phyloP scores from a whole-genome alignment of 2,888 invertebrate species.

The Eugnorisma glareosa region DNA sequence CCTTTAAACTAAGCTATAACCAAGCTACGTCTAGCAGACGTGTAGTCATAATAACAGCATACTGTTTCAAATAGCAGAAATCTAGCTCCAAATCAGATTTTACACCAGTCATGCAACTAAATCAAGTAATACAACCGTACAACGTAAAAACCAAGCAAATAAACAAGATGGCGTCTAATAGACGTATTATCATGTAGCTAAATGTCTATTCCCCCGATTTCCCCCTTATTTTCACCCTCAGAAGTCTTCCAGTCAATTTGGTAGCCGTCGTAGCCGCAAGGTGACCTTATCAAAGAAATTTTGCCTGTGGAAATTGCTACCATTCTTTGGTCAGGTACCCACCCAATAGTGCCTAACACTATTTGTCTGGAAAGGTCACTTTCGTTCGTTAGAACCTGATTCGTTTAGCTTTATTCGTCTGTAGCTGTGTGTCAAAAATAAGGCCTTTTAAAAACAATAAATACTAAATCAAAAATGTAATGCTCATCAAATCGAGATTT shows the following conservation, averaged over 20 bases:
- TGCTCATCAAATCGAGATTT: neutral
- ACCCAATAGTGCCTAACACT: neutral
- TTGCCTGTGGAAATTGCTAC: constrained; percentile 15
- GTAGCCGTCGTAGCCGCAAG: neutral
- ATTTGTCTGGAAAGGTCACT: constrained; percentile 19
- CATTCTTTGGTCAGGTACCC: neutral
- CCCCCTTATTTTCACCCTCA: neutral
- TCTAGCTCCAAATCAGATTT: neutral
- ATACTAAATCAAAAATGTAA: neutral
- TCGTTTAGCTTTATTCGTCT: neutral
- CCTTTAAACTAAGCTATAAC: constrained; percentile 1
- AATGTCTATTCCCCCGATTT: neutral
- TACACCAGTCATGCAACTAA: neutral
- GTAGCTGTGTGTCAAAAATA: no score
- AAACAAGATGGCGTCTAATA: neutral
- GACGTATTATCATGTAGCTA: neutral
- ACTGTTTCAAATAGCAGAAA: neutral
- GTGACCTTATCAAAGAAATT: constrained; percentile 29
- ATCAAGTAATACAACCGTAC: neutral
- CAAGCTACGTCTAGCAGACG: neutral
- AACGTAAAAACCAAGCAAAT: neutral
- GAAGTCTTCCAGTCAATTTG: neutral
- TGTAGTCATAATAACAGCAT: neutral
- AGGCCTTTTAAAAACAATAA: neutral
- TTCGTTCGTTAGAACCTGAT: neutral